These are phyloP conservation scores for Actinemys pallida DNA, from an alignment of 2,113 vertebrate species.

Conservation along the genomic window DNA sequence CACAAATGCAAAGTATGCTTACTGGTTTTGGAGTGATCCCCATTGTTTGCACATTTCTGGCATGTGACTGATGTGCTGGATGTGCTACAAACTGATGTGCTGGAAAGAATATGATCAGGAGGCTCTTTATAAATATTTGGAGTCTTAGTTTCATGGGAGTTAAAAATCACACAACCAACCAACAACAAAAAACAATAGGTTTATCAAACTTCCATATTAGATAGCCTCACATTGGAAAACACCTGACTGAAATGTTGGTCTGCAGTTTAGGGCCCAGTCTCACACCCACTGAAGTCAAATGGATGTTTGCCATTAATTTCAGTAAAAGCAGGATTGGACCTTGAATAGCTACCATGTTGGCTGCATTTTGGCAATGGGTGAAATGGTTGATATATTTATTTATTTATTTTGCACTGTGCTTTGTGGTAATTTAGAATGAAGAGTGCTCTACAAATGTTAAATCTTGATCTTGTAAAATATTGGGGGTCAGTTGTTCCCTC, in stretches of 20 bases:
- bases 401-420: neutral
- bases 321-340: neutral
- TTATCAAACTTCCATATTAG: neutral
- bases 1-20: neutral
- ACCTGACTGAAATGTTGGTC: neutral
- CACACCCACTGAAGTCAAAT: neutral
- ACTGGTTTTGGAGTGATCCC: neutral
- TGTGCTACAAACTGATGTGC: neutral
- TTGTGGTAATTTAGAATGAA: neutral
- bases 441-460: neutral
- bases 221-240: neutral
- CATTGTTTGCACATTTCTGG: neutral
- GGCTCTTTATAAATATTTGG: neutral
- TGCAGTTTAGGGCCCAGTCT: neutral
- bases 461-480: neutral
- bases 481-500: neutral
- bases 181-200: neutral
- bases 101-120: neutral
- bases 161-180: neutral
- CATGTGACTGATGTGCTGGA: neutral
- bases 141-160: neutral
- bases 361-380: neutral
- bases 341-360: neutral
- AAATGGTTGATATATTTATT: neutral
- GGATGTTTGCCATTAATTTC: neutral